A percentile compares a stretch with the other conserved stretches of the same genome.
Conservation (phyloP, 2,888 invertebrate species). For the Drosophila lutescens region DNA sequence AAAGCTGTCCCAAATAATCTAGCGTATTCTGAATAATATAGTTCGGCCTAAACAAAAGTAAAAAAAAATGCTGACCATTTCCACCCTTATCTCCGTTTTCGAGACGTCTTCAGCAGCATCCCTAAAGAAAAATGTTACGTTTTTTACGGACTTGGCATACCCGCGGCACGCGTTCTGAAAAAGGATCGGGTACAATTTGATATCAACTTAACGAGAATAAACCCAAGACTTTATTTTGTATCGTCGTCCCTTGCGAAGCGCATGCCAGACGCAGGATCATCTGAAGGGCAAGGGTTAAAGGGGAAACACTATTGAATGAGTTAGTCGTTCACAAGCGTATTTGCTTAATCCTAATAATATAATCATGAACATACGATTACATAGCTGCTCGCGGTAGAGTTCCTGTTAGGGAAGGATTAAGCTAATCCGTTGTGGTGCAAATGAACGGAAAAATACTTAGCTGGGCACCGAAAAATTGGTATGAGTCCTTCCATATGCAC, state of each 20-base stretch:
- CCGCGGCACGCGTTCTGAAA: slow-evolving; percentile 50
- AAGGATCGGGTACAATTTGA: slow-evolving; percentile 45
- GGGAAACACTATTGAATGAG: slow-evolving; percentile 48
- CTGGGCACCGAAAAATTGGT: neutral
- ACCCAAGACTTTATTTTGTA: neutral
- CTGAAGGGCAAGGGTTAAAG: slow-evolving; percentile 39
- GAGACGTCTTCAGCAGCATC: slow-evolving; percentile 54
- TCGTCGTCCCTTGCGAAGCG: slow-evolving; percentile 53
- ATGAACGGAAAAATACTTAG: slow-evolving; percentile 21
- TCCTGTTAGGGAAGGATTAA: slow-evolving; percentile 55
- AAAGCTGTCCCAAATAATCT: neutral
- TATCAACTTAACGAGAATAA: slow-evolving; percentile 67
- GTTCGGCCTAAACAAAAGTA: neutral
- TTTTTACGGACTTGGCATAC: slow-evolving; percentile 48
- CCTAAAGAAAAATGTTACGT: slow-evolving; percentile 36
- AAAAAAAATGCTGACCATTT: neutral
- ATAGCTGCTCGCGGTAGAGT: slow-evolving; percentile 37
- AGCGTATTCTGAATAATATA: neutral
- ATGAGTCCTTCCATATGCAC: neutral
- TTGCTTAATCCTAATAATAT: slow-evolving; percentile 23
- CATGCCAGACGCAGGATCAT: slow-evolving; percentile 40
- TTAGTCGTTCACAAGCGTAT: slow-evolving; percentile 1
- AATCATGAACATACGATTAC: slow-evolving; percentile 61
- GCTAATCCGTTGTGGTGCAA: slow-evolving; percentile 42
- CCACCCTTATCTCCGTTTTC: slow-evolving; percentile 9